phyloP scores from a whole-genome alignment of 2,888 invertebrate species.

The Thereva nobilitata region DNA sequence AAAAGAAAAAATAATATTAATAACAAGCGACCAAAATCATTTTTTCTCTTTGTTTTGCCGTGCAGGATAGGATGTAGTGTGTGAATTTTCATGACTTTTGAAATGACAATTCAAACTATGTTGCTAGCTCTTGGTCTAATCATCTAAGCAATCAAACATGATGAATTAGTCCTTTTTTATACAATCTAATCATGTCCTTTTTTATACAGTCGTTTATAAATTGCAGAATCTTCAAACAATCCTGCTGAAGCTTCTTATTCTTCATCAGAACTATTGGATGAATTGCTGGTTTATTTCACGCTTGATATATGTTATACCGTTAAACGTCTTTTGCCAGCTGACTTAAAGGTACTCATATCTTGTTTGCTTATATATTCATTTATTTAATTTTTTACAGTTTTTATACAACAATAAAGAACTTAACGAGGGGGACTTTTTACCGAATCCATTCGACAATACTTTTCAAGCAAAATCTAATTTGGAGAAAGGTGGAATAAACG shows the following conservation, averaged over 20 bases:
- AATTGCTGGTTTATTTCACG: conserved; percentile 75
- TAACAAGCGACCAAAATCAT: too few species aligned
- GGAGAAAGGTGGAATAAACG: conserved; percentile 79
- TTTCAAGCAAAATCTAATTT: conserved; percentile 66
- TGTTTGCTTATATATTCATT: too few species aligned
- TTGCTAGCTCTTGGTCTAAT: too few species aligned
- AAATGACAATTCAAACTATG: too few species aligned
- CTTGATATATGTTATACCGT: conserved; percentile 77
- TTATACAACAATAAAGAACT: conserved; percentile 50
- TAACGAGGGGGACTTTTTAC: conserved; percentile 53
- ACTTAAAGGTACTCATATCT: conserved; percentile 66
- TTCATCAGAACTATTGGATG: conserved; percentile 65
- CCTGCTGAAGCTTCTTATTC: not conserved
- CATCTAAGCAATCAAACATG: too few species aligned
- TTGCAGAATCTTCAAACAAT: not conserved
- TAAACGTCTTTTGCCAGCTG: conserved; percentile 81
- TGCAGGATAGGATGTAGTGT: too few species aligned
- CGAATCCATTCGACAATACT: conserved; percentile 74
- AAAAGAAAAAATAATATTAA: too few species aligned
- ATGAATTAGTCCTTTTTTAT: too few species aligned
- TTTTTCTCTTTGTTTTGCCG: too few species aligned
- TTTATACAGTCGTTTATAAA: too few species aligned
- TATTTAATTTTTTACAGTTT: conserved; percentile 51
- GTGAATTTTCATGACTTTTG: too few species aligned
- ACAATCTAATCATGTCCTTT: too few species aligned